Evolutionary conservation across 2,113 vertebrate species (phyloP), one percentile per base, ranked within the genome.

Genomic region (Deroptyus accipitrinus): DNA sequence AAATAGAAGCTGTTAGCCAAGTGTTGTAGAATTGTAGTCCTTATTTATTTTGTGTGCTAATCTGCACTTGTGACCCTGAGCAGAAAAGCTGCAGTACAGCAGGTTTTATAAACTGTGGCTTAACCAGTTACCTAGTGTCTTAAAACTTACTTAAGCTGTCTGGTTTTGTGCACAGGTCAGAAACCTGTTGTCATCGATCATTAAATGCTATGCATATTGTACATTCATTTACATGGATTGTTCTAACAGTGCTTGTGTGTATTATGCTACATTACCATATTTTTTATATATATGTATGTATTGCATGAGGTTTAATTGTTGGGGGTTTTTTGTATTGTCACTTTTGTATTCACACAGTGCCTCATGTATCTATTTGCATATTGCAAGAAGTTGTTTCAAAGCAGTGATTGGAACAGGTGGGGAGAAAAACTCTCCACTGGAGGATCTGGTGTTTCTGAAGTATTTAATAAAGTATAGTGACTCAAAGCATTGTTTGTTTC

Each of bases 401-500:
- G 44, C 83, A 82, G 87, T 79, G 82, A 81, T 7, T 92, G 81
- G 80, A 88, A 73, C 35, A 11, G 28, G 75, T 22, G 82, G 57
- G 62, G 42, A 37, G 51, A 33, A 86, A 41, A 91, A 44, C 49
- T 79, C 82, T 31, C 88, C 46, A 11, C 83, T 92, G 68, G 72
- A 85, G 89, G 83, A 87, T 70, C 70, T 88, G 67, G 70, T 89
- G 86, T 92, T 95, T 94, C 66, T 90, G 87, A 95, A 96, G 94
- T 93, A 78, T 97, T 97, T 95, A 97, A 97, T 97, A 97, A 97
- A 97, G 57, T 61, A 72, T 37, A 85, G 86, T 46, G 44, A 93
- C 79, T 90, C 0, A 1, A 90, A 92, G 22, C 11, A n/a, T 33
- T 88, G 52, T 30, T 91, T 75, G 86, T 83, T 92, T 90, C 18